Conservation (phyloP, 2,113 vertebrate species). For the Sturnira hondurensis region DNA sequence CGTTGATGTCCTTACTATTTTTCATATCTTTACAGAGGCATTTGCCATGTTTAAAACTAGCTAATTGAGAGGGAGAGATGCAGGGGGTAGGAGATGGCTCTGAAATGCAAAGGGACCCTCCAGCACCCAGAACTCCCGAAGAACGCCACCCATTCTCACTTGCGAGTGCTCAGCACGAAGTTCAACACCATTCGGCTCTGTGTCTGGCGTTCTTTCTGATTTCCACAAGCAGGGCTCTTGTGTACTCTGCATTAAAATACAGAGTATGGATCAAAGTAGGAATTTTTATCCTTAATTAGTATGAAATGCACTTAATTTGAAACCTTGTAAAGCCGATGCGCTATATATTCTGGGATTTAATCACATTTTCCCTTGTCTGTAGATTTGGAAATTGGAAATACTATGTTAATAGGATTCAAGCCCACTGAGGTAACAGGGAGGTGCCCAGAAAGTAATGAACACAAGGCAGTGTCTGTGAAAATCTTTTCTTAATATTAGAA, state of each 20-base stretch:
- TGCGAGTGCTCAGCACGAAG: not conserved
- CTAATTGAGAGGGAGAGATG: not conserved
- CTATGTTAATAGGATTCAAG: conserved; percentile 40
- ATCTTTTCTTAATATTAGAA: not conserved
- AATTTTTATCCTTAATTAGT: conserved; percentile 51
- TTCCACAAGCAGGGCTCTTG: not conserved
- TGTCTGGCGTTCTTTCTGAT: not conserved
- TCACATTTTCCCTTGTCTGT: not conserved
- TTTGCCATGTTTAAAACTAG: not conserved
- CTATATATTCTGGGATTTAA: conserved; percentile 31
- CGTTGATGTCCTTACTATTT: not conserved
- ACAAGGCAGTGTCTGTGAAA: not conserved
- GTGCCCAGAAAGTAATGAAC: not conserved
- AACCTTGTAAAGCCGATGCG: conserved; percentile 37
- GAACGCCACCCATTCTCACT: no score
- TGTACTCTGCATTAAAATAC: not conserved
- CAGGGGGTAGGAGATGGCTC: not conserved
- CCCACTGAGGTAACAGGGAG: not conserved
- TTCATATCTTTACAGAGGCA: not conserved
- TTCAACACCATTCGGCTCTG: rapidly evolving
- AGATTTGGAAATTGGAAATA: conserved; percentile 53
- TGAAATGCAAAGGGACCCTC: not conserved
- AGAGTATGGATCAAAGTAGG: conserved; percentile 8
- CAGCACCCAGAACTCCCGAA: not conserved
- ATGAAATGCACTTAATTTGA: conserved; percentile 58